Evolutionary conservation across 2,797 vertebrate genomes (phyloP).

Genomic region (Enoplosus armatus): DNA sequence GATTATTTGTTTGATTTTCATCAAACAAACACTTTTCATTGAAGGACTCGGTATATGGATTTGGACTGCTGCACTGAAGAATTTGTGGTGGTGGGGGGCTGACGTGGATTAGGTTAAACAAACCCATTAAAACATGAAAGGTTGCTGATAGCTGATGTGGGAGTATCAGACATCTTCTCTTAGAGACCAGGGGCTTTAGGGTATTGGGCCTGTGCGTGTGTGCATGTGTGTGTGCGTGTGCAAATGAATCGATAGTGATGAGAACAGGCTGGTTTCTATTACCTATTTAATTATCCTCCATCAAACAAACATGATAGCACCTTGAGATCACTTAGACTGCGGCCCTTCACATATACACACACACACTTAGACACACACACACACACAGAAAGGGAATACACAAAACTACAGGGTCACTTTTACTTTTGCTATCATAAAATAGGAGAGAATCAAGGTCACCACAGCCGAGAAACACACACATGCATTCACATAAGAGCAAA

Average conservation of each 20-base stretch:
- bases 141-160: slow-evolving; percentile 69
- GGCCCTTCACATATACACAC: slow-evolving; percentile 3
- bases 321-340: slow-evolving; percentile 73
- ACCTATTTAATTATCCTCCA: slow-evolving; percentile 84
- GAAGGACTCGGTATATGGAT: slow-evolving; percentile 50
- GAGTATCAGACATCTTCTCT: slow-evolving; percentile 70
- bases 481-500: neutral
- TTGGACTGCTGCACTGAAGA: slow-evolving; percentile 25
- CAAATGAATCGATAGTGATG: slow-evolving; percentile 78
- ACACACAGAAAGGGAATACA: neutral
- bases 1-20: slow-evolving; percentile 51
- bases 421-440: slow-evolving; percentile 13
- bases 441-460: slow-evolving; percentile 26
- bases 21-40: slow-evolving; percentile 47
- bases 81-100: slow-evolving; percentile 18
- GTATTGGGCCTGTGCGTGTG: slow-evolving; percentile 29
- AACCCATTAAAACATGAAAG: slow-evolving; percentile 76
- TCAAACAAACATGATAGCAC: slow-evolving; percentile 84
- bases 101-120: slow-evolving; percentile 72
- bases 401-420: neutral
- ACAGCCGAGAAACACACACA: slow-evolving; percentile 8
- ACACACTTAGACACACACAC: slow-evolving; percentile 1
- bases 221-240: slow-evolving; percentile 11
- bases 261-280: slow-evolving; percentile 75
- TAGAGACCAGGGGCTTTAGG: slow-evolving; percentile 58